Conservation (phyloP, 2,113 vertebrate genomes). For the Colinus virginianus region DNA sequence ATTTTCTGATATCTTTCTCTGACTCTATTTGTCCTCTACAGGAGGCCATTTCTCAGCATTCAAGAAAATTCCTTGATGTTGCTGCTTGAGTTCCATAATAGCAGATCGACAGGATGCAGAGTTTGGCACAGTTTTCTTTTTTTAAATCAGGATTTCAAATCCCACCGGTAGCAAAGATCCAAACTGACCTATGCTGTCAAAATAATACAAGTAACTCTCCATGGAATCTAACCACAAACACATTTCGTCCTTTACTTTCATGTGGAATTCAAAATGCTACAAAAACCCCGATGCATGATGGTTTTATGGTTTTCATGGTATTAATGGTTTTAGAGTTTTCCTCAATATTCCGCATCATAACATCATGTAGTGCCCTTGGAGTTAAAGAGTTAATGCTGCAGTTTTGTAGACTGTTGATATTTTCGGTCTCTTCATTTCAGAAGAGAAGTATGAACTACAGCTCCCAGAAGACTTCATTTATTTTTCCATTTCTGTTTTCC, state of each 20-base stretch:
- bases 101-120: neutral
- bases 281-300: neutral
- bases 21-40: neutral
- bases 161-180: neutral
- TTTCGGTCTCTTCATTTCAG: no score
- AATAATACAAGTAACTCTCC: neutral
- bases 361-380: no score
- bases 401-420: no score
- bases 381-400: no score
- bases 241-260: neutral
- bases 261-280: neutral
- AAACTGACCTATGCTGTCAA: neutral
- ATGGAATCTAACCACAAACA: neutral
- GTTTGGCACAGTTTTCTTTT: neutral
- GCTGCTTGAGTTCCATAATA: neutral
- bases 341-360: no score
- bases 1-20: neutral
- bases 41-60: neutral
- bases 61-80: slow-evolving; percentile 2
- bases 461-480: no score
- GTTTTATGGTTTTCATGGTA: no score
- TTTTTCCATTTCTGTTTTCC: no score
- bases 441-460: no score
- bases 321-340: no score
- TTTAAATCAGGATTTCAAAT: slow-evolving; percentile 45